These are phyloP conservation scores for Meloe dianella DNA, from an alignment of 2,888 invertebrate genomes.

Conservation along the genomic window DNA sequence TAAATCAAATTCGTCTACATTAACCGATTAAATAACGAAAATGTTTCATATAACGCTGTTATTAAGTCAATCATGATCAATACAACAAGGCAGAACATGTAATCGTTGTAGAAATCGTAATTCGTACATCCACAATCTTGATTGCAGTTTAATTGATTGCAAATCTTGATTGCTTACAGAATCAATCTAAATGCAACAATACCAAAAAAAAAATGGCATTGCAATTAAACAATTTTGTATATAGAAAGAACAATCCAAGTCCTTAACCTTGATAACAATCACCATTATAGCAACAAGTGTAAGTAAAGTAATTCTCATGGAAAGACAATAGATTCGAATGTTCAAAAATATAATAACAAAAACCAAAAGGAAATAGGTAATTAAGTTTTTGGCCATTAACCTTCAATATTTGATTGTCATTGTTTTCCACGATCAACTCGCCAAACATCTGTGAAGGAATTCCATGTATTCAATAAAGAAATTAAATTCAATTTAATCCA, in stretches of 20 bases:
- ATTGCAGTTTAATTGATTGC: too few species aligned
- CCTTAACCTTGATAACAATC: conserved; percentile 10
- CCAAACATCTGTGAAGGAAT: neutral
- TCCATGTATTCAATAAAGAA: too few species aligned
- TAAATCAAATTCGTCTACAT: too few species aligned
- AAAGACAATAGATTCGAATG: conserved; percentile 27
- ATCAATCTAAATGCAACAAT: too few species aligned
- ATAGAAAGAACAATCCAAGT: neutral
- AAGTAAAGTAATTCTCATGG: neutral
- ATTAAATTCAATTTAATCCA: too few species aligned
- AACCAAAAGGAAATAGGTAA: conserved; percentile 22
- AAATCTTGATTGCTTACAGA: too few species aligned
- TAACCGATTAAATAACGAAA: too few species aligned
- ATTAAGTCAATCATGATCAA: neutral
- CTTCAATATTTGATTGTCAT: conserved; percentile 15
- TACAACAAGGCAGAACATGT: too few species aligned
- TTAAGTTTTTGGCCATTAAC: conserved; percentile 26
- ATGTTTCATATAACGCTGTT: neutral
- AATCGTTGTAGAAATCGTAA: too few species aligned
- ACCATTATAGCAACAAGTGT: neutral
- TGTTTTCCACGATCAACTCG: neutral
- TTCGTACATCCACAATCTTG: too few species aligned
- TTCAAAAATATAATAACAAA: neutral
- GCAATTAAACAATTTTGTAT: neutral
- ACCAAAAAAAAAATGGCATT: too few species aligned